Conservation (phyloP, 2,113 vertebrate genomes). For the Enhydra lutris region DNA sequence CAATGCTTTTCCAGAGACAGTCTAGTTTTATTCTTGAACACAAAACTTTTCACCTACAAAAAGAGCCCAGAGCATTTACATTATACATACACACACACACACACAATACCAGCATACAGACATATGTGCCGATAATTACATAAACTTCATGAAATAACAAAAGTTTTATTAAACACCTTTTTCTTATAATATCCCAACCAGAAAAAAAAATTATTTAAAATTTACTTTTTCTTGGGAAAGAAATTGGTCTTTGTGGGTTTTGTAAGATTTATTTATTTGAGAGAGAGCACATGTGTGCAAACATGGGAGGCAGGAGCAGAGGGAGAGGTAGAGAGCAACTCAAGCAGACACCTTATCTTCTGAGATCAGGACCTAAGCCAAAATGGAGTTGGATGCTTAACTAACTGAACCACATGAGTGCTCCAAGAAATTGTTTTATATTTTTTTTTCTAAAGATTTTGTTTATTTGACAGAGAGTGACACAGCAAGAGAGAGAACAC, state of each 20-base stretch:
- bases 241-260: neutral
- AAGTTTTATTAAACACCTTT: neutral
- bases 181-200: neutral
- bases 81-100: neutral
- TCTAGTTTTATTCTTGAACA: neutral
- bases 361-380: neutral
- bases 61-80: neutral
- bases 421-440: too few relatives aligned
- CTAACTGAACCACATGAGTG: too few relatives aligned
- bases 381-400: neutral
- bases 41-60: neutral
- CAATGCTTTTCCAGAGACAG: fast-evolving
- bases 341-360: neutral
- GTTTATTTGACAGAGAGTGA: too few relatives aligned
- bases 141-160: neutral
- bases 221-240: neutral
- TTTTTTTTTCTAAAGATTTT: too few relatives aligned
- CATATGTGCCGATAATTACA: neutral
- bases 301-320: neutral
- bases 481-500: too few relatives aligned
- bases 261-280: neutral
- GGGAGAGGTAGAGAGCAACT: neutral
- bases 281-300: neutral
- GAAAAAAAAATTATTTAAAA: neutral
- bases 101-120: neutral